Conservation (phyloP, 1,140 invertebrate species). For the Diuraphis noxia region DNA sequence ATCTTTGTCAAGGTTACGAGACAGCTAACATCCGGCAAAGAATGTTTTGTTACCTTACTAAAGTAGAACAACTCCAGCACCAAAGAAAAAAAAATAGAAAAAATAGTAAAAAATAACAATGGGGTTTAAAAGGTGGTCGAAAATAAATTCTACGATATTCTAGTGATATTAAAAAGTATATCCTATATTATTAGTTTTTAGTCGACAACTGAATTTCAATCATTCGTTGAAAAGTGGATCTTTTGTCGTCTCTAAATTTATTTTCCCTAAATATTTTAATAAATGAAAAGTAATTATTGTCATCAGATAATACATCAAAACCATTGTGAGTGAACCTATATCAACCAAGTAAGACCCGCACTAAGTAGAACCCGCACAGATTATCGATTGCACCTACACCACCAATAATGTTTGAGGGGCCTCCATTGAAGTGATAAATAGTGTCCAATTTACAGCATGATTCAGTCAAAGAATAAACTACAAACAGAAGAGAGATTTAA, state of each 20-base stretch:
- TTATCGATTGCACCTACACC: background rate
- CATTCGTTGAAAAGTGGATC: background rate
- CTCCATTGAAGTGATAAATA: background rate
- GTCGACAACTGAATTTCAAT: background rate
- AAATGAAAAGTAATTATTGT: background rate
- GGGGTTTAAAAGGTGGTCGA: background rate
- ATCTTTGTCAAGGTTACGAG: background rate
- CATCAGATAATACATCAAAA: background rate
- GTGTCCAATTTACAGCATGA: background rate
- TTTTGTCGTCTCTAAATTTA: background rate
- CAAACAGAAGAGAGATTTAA: background rate
- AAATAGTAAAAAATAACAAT: background rate
- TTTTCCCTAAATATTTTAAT: background rate
- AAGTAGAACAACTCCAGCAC: background rate
- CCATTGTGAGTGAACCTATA: background rate
- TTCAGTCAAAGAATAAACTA: background rate
- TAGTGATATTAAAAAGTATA: background rate
- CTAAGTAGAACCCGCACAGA: background rate
- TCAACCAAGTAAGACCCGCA: background rate
- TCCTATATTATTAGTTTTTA: background rate
- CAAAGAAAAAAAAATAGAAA: no score
- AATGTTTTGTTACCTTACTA: constrained; percentile 6
- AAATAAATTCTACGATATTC: background rate
- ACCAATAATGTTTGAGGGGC: background rate
- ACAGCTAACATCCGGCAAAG: background rate